A percentile compares a stretch with the other conserved stretches of the same genome.
Evolutionary conservation across 2,888 invertebrate species (phyloP).

Genomic region (Actias luna): DNA sequence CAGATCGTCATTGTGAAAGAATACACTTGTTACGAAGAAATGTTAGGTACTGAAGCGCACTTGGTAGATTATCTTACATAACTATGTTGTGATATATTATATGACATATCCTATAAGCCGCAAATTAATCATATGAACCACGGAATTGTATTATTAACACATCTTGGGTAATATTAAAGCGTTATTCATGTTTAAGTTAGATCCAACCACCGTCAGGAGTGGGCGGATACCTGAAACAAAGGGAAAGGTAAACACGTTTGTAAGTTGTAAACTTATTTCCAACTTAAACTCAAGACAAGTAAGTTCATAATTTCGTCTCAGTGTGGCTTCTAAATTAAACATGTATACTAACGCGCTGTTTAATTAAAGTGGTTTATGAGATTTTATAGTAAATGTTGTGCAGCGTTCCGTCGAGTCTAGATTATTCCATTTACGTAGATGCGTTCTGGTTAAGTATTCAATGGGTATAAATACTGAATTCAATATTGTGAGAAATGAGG

Average conservation of each 20-base stretch:
- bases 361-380: background rate
- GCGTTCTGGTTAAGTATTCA: background rate
- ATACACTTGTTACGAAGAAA: too few species aligned
- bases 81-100: too few species aligned
- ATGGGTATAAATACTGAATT: background rate
- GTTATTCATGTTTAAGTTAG: background rate
- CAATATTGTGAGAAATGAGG: background rate
- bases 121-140: background rate
- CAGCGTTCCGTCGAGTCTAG: background rate
- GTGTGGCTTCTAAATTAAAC: constrained; percentile 1
- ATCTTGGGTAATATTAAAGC: background rate
- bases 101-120: background rate
- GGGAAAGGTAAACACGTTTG: constrained; percentile 2
- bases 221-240: background rate
- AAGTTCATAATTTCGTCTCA: background rate
- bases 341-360: background rate
- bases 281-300: background rate
- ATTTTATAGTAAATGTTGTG: background rate
- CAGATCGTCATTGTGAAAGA: too few species aligned
- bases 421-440: background rate
- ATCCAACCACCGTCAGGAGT: background rate
- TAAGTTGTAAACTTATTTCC: background rate
- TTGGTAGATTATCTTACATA: too few species aligned
- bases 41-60: too few species aligned
- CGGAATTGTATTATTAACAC: background rate